Evolutionary conservation across 2,888 invertebrate genomes (phyloP), one percentile per base, ranked within the genome.

Genomic region (Fragum fragum): DNA sequence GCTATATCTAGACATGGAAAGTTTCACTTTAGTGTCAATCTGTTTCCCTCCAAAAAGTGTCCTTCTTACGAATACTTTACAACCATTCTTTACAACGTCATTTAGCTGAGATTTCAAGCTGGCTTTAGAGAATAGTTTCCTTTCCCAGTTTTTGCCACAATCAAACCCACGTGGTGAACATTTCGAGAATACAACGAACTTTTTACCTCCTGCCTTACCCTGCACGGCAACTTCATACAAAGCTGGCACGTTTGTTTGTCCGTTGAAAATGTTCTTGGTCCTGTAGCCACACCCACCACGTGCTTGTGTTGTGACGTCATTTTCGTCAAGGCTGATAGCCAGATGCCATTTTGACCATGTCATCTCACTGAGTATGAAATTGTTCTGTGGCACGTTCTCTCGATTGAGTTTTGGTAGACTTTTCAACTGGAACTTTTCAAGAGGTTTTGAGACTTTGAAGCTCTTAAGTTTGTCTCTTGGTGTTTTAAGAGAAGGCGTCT

Each of bases 141-240:
- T 82, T 76, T 88, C 89, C 89, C 89, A 88, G 42, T 63, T 76
- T 26, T 53, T 42, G 57, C 61, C 72, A 53, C 63, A 68, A 11
- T 69, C 53, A 66, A 87, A 77, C 21, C 87, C 86, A 11, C 73
- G 74, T 21, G 73, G 73, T 23, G 73, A 77, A 26, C 79, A 68
- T 81, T 85, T 88, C 53, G 84, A 79, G 73, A 79, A 88, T 0
- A 88, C 81, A 18, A 90, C 88, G 71, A 77, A 86, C 59, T 82
- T 77, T 63, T 83, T 84, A n/a, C 74, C 39, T 28, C 82, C 76
- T 16, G 73, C 26, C 28, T 72, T 57, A 23, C 76, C 81, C 47
- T 88, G 87, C 1, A 89, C 87, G 1, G 85, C 77, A 18, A 90
- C 70, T 69, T 90, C 90, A 61, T 90, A 90, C 18, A 90, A 55